Evolutionary conservation across 2,888 invertebrate genomes (phyloP), one percentile per base, ranked within the genome.

Genomic region (Anthrax anthrax): DNA sequence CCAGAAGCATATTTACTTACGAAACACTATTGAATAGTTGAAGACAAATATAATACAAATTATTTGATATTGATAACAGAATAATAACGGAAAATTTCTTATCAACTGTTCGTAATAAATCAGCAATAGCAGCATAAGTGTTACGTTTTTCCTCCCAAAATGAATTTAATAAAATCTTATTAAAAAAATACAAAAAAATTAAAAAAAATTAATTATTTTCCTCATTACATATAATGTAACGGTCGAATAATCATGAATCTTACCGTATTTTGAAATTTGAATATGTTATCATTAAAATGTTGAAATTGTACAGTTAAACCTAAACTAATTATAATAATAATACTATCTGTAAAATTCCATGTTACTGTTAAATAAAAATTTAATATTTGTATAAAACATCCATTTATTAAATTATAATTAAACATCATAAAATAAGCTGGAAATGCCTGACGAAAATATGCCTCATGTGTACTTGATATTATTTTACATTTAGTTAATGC

Each of bases 41-140:
- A 40, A 81, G 67, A 52, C 81, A 81, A 51, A 82, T 80, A 56
- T 81, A 81, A 60, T 78, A 81, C 29, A 81, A 70, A 60, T 82
- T 80, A 53, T 75, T 80, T 38, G 74, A 64, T 54, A 79, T 81
- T 0, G 80, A 80, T 12, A 81, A 62, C 1, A 80, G 60, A 1
- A 81, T 71, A 41, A 81, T 65, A 18, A 72, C 66, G 8, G 78
- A 76, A 16, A 81, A 68, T 37, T 73, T 67, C 8, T 62, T 59
- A 54, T 81, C 78, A 2, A 80, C 69, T 42, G 64, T 65, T 39
- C 72, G 69, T 3, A 78, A 77, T 32, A 82, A 64, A 3, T 69
- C 64, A 1, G 76, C 72, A 45, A 81, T 69, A 29, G 71, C 70
- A 46, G 76, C 77, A 57, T 77, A 82, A 42, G 79, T 78, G 54